Base-by-base conservation (phyloP, 2,113 vertebrate species). In the Ellobius talpinus region DNA sequence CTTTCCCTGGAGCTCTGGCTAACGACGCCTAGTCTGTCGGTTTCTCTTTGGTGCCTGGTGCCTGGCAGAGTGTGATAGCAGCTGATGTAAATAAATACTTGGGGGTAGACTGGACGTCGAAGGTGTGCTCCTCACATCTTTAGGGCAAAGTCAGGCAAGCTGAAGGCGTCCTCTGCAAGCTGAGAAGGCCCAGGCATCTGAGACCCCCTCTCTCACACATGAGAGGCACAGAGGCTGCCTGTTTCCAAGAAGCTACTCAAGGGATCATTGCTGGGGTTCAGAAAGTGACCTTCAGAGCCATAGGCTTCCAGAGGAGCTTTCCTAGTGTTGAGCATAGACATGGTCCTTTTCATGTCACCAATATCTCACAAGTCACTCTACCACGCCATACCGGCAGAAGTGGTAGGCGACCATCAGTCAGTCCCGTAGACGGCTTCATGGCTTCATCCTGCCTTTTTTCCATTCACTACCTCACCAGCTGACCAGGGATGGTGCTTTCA, bases 41-140 rank as follows among this genome's bases (percentile, higher is more conserved):
- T 21, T 70, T 36, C 74, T 17, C 29, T 36, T 36, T 17, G 5
- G 29, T 68, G 14, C 52, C 81, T 70, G 31, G 4, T 33, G 9
- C 23, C 36, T 11, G 3, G 21, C 72, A 42, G 39, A 39, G 65
- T 9, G 23, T n/a, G 33, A 29, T 2, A 29, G 11, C 3, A 23
- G 26, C 4, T 21, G 8, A 21, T 42, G 13, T 1, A 42, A 29
- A 63, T 42, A 26, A 29, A 63, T 42, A 3, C 29, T 16, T 76
- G 29, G 39, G 39, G 36, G 47, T 2, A 0, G 5, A 0, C 1
- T 50, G 31, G n/a, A 29, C 19, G 45, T 1, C 4, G 0, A 2
- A 93, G 8, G 16, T 1, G 7, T 14, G 55, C 55, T 66, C 26
- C 42, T 50, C 65, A 0, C 0, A 1, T 21, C 74, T 84, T 55